Percentiles rank a stretch among this genome's conserved stretches.
These are phyloP conservation scores for Pygmarrhopalites habei DNA, from an alignment of 1,140 invertebrate species.

Conservation along the genomic window DNA sequence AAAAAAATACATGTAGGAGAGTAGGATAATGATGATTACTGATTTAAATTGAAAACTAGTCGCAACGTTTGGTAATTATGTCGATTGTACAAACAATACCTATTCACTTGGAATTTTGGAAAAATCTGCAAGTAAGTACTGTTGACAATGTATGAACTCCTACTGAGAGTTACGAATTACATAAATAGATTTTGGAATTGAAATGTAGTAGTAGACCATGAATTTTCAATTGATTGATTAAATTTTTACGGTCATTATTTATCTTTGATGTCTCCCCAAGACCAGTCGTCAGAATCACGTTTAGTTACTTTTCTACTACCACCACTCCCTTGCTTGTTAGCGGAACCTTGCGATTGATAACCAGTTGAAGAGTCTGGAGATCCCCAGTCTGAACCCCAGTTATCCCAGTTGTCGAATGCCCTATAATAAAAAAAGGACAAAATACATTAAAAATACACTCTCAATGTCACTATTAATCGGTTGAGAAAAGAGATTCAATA, in stretches of 20 bases:
- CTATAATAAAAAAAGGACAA: neutral
- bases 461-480: neutral
- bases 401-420: conserved; percentile 30
- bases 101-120: too few species aligned
- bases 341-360: conserved; percentile 29
- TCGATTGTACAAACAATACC: too few species aligned
- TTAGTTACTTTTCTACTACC: conserved; percentile 1
- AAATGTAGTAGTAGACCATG: neutral
- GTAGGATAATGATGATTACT: too few species aligned
- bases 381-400: conserved; percentile 34
- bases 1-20: too few species aligned
- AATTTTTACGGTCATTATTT: conserved; percentile 20
- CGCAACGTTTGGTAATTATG: too few species aligned
- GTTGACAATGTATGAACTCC: too few species aligned
- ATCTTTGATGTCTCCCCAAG: conserved; percentile 33
- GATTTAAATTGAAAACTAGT: too few species aligned
- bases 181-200: too few species aligned
- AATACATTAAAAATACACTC: neutral
- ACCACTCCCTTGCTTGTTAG: neutral
- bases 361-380: conserved; percentile 14
- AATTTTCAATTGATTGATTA: neutral
- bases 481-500: neutral
- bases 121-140: too few species aligned
- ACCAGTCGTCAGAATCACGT: conserved; percentile 36
- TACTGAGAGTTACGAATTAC: too few species aligned